A percentile compares a stretch with the other conserved stretches of the same genome.
phyloP scores from a whole-genome alignment of 1,140 invertebrate genomes.

The Drosophila aff. region DNA sequence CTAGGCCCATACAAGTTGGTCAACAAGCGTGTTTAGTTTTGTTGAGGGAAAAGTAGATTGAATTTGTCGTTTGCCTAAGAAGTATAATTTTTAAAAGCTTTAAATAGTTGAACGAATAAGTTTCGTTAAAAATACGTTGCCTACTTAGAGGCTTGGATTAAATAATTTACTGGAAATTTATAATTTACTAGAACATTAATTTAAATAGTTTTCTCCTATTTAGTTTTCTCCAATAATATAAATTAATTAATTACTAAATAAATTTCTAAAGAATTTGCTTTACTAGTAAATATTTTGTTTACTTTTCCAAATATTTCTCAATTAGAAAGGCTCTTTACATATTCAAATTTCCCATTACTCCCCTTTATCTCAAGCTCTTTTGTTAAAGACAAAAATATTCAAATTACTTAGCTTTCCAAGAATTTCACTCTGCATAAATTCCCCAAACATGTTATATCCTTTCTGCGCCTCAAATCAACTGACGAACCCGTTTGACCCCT shows the following conservation, averaged over 20 bases:
- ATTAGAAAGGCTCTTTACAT: neutral
- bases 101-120: neutral
- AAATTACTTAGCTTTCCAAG: slow-evolving; percentile 10
- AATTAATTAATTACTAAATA: no score
- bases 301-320: neutral
- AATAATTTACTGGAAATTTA: neutral
- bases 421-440: slow-evolving; percentile 18
- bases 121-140: neutral
- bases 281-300: neutral
- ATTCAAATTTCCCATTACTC: neutral
- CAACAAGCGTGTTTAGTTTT: slow-evolving; percentile 14
- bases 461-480: neutral
- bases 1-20: neutral
- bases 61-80: neutral
- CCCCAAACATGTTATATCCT: neutral
- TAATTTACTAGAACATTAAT: neutral
- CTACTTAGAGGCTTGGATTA: neutral
- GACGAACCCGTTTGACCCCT: slow-evolving; percentile 11
- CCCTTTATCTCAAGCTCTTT: neutral
- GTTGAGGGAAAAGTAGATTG: neutral
- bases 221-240: no score
- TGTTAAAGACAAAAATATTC: neutral
- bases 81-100: neutral
- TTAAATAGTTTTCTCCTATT: no score
- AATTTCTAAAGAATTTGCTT: no score